A percentile compares a stretch with the other conserved stretches of the same genome.
Evolutionary conservation across 2,888 invertebrate genomes (phyloP).

Genomic region (Caenorhabditis sp.): DNA sequence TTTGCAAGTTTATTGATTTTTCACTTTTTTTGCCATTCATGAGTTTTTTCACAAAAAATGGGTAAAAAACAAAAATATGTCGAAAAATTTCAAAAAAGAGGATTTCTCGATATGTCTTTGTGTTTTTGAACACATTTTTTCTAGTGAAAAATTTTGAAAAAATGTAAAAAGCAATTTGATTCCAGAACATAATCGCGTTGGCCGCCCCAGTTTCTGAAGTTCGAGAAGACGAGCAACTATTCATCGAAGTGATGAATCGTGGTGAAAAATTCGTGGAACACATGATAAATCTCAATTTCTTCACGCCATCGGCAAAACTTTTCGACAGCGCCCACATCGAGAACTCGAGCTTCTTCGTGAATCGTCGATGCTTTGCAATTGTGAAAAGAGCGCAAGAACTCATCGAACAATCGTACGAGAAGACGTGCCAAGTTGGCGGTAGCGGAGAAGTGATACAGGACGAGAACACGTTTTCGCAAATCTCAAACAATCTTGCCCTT

Average conservation of each 20-base stretch:
- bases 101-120: too few relatives aligned
- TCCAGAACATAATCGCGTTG: conserved; percentile 31
- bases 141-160: too few relatives aligned
- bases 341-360: conserved; percentile 46
- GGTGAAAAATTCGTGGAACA: conserved; percentile 29
- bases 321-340: conserved; percentile 21
- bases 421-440: conserved; percentile 37
- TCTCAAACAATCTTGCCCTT: background rate
- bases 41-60: too few relatives aligned
- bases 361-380: conserved; percentile 58
- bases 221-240: conserved; percentile 28
- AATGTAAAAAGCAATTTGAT: too few relatives aligned
- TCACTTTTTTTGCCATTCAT: too few relatives aligned
- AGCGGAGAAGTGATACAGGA: conserved; percentile 8
- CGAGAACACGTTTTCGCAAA: background rate
- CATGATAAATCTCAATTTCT: conserved; percentile 33
- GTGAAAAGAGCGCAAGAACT: conserved; percentile 57
- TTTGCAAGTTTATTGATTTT: too few relatives aligned
- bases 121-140: too few relatives aligned
- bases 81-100: too few relatives aligned
- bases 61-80: too few relatives aligned
- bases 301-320: conserved; percentile 30
- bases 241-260: conserved; percentile 4
- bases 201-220: conserved; percentile 33
- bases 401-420: conserved; percentile 52